These are phyloP conservation scores for Cristatella mucedo DNA, from an alignment of 2,888 invertebrate species.

Conservation along the genomic window DNA sequence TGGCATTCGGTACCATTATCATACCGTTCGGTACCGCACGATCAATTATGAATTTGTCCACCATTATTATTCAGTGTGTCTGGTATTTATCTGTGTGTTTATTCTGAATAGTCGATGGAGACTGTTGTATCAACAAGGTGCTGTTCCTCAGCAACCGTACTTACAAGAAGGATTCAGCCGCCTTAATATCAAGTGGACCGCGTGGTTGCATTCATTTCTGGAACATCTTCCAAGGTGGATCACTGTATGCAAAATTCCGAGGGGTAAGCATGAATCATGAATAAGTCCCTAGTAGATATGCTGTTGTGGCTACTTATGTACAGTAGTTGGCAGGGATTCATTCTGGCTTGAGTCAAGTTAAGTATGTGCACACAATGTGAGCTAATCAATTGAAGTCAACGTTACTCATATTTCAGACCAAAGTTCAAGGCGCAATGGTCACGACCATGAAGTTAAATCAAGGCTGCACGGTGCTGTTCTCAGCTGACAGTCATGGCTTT, in stretches of 20 bases:
- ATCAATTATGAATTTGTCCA: neutral
- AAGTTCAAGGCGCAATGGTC: conserved; percentile 19
- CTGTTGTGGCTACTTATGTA: neutral
- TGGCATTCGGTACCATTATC: neutral
- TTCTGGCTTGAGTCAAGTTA: neutral
- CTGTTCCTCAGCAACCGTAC: conserved; percentile 29
- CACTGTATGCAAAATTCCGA: conserved; percentile 30
- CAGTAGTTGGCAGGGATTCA: conserved; percentile 1
- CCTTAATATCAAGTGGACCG: conserved; percentile 34
- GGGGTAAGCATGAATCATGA: conserved; percentile 32
- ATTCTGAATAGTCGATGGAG: conserved; percentile 32
- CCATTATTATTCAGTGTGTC: neutral
- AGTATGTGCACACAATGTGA: neutral
- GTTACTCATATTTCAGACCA: conserved; percentile 2
- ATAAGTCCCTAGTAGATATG: neutral
- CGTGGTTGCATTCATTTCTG: conserved; percentile 28
- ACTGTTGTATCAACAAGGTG: conserved; percentile 31
- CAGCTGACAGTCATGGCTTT: conserved; percentile 34
- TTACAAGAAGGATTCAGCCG: conserved; percentile 28
- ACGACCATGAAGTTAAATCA: conserved; percentile 23
- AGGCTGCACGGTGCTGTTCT: conserved; percentile 22
- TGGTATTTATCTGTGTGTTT: neutral
- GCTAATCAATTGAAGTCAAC: neutral
- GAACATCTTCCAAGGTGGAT: conserved; percentile 36
- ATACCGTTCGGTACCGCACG: neutral